These are phyloP conservation scores for Rhagonycha lutea DNA, from an alignment of 2,888 invertebrate genomes.

Conservation along the genomic window DNA sequence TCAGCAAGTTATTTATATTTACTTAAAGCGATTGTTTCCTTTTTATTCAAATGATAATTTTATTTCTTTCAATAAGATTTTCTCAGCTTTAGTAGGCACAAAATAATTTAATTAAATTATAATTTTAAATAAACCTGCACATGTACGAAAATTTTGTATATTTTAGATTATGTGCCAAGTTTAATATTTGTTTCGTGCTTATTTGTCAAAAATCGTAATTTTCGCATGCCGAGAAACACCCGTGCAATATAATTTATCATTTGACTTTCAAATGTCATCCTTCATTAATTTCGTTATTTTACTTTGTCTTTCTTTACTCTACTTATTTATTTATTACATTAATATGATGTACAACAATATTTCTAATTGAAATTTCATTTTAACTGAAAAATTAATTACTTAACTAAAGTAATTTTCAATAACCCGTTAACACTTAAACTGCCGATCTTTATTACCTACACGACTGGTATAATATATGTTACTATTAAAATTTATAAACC, in stretches of 20 bases:
- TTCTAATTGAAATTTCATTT: not conserved
- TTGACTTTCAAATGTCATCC: not conserved
- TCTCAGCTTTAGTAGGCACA: not conserved
- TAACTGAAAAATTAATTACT: not conserved
- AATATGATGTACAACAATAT: not conserved
- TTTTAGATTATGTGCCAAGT: not conserved
- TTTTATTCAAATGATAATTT: slow-evolving; percentile 4
- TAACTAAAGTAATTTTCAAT: too few relatives aligned
- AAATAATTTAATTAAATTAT: not conserved
- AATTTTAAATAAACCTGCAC: not conserved
- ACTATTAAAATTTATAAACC: not conserved
- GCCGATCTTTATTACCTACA: too few relatives aligned
- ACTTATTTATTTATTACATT: not conserved
- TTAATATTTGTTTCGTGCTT: not conserved
- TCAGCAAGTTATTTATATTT: slow-evolving; percentile 21
- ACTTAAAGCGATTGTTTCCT: slow-evolving; percentile 16
- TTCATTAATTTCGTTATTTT: not conserved
- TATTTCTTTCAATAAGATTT: not conserved
- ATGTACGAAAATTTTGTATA: not conserved
- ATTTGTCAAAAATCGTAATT: not conserved
- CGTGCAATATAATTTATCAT: not conserved
- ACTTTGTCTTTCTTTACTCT: not conserved
- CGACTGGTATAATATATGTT: not conserved
- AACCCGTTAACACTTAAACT: too few relatives aligned
- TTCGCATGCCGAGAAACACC: not conserved